Conservation (phyloP, 1,140 invertebrate species). For the Magallana angulata region DNA sequence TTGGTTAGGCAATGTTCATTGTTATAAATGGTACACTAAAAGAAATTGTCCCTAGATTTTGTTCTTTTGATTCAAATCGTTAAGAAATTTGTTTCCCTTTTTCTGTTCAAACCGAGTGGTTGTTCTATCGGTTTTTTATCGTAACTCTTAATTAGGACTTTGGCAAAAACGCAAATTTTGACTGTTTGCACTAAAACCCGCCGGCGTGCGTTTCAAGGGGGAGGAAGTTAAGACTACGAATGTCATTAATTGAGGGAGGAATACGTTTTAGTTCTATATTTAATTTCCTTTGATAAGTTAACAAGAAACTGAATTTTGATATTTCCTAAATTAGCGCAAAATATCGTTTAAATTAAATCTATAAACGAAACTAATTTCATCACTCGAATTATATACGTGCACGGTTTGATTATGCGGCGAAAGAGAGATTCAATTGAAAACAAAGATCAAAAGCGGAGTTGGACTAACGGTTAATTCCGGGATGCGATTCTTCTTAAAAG, state of each 20-base stretch:
- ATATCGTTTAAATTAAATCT: not conserved
- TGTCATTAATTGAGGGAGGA: not conserved
- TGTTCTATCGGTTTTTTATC: not conserved
- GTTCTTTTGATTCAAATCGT: not conserved
- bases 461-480: not conserved
- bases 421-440: not conserved
- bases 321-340: not conserved
- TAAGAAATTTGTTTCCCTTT: slow-evolving; percentile 2
- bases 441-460: not conserved
- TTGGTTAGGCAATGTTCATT: not conserved
- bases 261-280: not conserved
- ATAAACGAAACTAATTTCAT: slow-evolving; percentile 19
- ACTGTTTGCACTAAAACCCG: not conserved
- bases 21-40: not conserved
- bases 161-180: slow-evolving; percentile 15
- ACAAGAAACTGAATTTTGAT: slow-evolving; percentile 32
- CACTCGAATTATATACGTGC: not conserved
- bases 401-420: not conserved
- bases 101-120: not conserved
- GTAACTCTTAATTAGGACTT: slow-evolving; percentile 18
- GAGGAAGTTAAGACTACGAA: slow-evolving; percentile 15
- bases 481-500: not conserved
- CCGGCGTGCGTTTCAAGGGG: not conserved
- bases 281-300: slow-evolving; percentile 5
- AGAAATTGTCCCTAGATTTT: not conserved